Base-by-base conservation (phyloP, 1,140 invertebrate species). In the Drosophila setifemur region DNA sequence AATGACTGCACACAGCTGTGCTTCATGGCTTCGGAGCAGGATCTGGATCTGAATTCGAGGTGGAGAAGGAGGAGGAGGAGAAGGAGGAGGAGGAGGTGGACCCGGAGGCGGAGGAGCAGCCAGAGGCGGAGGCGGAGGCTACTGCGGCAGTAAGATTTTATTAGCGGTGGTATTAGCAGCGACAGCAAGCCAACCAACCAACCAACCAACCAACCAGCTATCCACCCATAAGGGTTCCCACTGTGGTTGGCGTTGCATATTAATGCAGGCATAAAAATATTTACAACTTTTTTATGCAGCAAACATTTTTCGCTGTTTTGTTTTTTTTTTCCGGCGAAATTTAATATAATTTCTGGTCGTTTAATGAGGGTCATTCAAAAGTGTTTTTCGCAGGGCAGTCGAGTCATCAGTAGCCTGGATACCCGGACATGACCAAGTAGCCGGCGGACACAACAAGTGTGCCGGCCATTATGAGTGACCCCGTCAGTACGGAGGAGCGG, bases 251-350 rank as follows among this genome's bases (percentile, higher is more conserved):
- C 71, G 81, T 79, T 86, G 75, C 81, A 86, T 86, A 86, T 86
- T 86, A 86, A 86, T 86, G 81, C 81, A 76, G 81, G 72, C 75
- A 86, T 86, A 81, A 86, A 86, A 86, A 86, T 86, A 86, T 86
- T 85, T 85, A 85, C 75, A 86, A 81, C 81, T 73, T 86, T 86
- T 86, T 86, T 86, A 85, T 86, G 81, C 75, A 73, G 75, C 70
- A 25, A 49, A 60, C 39, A 29, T 29, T 58, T 68, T 44, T 33
- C 35, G 42, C 14, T 9, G 21, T 45, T 21, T 16, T 14, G n/a
- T 12, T 12, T 3, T 29, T 47, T 61, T 64, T 29, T 61, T 61
- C 42, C 45, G 73, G 73, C 57, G 58, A 76, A 85, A 85, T 85
- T 86, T 85, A 86, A 85, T 86, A 86, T 86, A 86, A 86, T 86